phyloP scores from a whole-genome alignment of 2,888 invertebrate genomes.

The Nephrotoma appendiculata region DNA sequence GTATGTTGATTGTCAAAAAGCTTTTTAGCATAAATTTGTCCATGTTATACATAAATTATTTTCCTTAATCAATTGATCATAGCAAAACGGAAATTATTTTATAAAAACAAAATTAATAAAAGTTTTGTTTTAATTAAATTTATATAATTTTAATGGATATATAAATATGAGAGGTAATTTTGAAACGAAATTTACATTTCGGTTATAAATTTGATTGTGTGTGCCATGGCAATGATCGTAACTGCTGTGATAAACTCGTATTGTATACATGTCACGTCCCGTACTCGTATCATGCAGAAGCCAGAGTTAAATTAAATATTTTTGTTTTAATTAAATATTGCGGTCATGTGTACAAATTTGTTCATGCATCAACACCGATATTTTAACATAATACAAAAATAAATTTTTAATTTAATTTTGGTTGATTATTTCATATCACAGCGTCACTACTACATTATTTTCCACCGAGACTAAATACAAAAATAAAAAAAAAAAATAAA shows the following conservation, averaged over 20 bases:
- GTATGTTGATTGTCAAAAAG: too few species aligned
- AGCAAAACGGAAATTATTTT: background rate
- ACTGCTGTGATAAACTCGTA: too few species aligned
- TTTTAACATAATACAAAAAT: background rate
- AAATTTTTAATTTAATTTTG: background rate
- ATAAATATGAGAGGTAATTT: background rate
- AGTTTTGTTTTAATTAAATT: background rate
- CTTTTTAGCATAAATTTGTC: too few species aligned
- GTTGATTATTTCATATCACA: background rate
- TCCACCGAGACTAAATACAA: background rate
- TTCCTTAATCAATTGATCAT: background rate
- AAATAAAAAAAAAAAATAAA: background rate
- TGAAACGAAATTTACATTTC: background rate
- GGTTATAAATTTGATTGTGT: background rate
- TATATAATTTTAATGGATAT: background rate
- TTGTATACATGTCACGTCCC: background rate
- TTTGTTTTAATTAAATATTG: background rate
- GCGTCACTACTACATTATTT: background rate
- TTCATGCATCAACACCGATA: background rate
- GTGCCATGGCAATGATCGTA: background rate
- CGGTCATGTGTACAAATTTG: background rate
- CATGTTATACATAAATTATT: background rate
- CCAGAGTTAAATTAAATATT: background rate
- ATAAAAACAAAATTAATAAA: background rate
- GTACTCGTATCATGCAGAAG: background rate